These are phyloP conservation scores for Ptychodera flava DNA, from an alignment of 35 echinoderm and acorn worm species.

Conservation along the genomic window DNA sequence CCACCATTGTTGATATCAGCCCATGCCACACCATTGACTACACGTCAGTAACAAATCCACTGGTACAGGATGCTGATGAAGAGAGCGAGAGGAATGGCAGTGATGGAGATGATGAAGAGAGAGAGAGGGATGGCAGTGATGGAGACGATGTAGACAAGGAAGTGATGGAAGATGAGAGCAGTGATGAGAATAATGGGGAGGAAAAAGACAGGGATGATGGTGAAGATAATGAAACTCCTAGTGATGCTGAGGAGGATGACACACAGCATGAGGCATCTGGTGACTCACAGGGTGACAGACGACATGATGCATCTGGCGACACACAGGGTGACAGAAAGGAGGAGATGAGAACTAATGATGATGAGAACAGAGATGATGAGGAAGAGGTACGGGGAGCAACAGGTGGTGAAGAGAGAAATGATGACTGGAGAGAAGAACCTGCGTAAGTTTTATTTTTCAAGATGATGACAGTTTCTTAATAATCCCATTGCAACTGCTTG, in stretches of 20 bases:
- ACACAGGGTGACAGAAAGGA: too few species aligned
- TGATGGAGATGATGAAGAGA: slow-evolving; percentile 4
- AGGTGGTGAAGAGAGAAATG: not conserved
- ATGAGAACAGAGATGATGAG: not conserved
- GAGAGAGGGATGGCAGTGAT: slow-evolving; percentile 6
- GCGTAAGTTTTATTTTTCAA: not conserved
- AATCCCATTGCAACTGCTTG: too few species aligned
- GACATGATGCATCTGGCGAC: too few species aligned
- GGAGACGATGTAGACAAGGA: slow-evolving; percentile 4
- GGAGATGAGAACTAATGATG: not conserved
- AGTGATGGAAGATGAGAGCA: not conserved
- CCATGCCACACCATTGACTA: slow-evolving; percentile 7
- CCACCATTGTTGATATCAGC: slow-evolving; percentile 1
- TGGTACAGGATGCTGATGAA: not conserved
- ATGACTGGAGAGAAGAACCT: not conserved
- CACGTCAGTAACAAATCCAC: not conserved
- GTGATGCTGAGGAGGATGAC: not conserved
- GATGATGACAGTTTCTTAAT: too few species aligned
- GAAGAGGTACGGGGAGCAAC: not conserved
- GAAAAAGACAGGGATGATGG: not conserved
- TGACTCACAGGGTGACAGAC: not conserved
- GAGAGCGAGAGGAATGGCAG: not conserved
- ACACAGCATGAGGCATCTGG: not conserved
- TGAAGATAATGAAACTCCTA: not conserved
- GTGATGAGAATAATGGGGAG: not conserved